Base-by-base conservation (phyloP, 2,888 invertebrate genomes). In the Ctena decussata region DNA sequence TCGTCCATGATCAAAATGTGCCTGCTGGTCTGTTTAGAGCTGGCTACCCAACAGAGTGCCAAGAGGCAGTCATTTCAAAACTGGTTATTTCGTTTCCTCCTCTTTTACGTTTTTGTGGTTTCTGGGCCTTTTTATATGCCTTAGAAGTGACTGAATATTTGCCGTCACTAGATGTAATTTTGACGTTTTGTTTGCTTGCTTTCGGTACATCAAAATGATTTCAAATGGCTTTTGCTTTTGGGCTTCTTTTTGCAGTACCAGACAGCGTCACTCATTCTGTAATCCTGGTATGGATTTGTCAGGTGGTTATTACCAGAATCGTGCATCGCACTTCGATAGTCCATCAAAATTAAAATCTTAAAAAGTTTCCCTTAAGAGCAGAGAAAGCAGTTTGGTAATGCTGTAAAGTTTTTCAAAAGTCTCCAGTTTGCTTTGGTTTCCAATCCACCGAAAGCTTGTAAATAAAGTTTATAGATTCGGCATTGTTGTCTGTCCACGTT, bases 401-500 rank as follows among this genome's bases (percentile, higher is more conserved):
- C 49, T 60, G 49, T 81, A 81, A n/a, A n/a, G 8, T 53, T 53
- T 53, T n/a, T 53, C 53, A n/a, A 53, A 53, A n/a, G 53, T 53
- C 53, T 53, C 12, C 53, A n/a, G 53, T 5, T 6, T n/a, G 53
- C 21, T 53, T 53, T 5, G 53, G 53, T n/a, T 53, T 53, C 53
- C 53, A 53, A n/a, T 53, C 53, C 12, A 53, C 53, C 18, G 53
- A 53, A 8, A 53, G 53, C 21, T 53, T 53, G 53, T 18, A 53
- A 21, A 53, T 53, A n/a, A 18, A 18, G 53, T 53, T 53, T 11
- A 53, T 49, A 0, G 79, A 84, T 44, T 80, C 84, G 5, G 73
- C 65, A 30, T 77, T 74, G 60, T 84, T 80, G 46, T 84, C 80
- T 27, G 84, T 84, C 80, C 80, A 12, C 3, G 27, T 30, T 65